These are phyloP conservation scores for Mythimna ferrago DNA, from an alignment of 2,888 invertebrate genomes.

Conservation along the genomic window DNA sequence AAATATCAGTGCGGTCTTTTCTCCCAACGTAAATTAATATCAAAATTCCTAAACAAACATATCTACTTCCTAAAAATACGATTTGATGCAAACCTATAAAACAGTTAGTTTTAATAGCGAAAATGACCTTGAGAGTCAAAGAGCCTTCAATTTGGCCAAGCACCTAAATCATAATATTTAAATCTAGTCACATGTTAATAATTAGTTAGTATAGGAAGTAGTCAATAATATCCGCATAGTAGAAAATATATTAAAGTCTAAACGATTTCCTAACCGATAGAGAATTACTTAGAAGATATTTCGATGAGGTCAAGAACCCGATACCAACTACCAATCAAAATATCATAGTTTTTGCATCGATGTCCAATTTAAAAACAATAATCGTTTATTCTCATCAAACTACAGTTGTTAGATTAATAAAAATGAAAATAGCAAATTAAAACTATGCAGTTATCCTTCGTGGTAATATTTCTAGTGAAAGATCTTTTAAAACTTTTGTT, in stretches of 20 bases:
- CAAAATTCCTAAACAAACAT: neutral
- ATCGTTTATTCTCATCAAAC: slow-evolving; percentile 3
- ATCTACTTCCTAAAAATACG: too few species aligned
- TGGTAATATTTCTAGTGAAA: too few species aligned
- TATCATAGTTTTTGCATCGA: slow-evolving; percentile 12
- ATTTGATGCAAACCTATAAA: neutral
- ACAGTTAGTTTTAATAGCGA: neutral
- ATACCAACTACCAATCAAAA: neutral
- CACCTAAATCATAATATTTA: neutral
- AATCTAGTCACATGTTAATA: slow-evolving; percentile 11
- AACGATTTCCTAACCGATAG: slow-evolving; percentile 22
- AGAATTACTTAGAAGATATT: slow-evolving; percentile 5
- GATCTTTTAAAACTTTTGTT: too few species aligned
- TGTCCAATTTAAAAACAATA: slow-evolving; percentile 17
- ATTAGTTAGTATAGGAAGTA: slow-evolving; percentile 27
- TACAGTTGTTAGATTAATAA: neutral
- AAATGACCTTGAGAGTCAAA: slow-evolving; percentile 8
- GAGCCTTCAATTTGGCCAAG: slow-evolving; percentile 3
- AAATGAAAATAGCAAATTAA: neutral
- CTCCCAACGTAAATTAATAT: neutral
- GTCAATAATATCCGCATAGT: slow-evolving; percentile 37
- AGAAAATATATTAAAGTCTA: neutral
- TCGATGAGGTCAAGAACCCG: slow-evolving; percentile 28
- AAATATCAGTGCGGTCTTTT: neutral
- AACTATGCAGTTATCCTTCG: too few species aligned